These are phyloP conservation scores for Cephus runcator DNA, from an alignment of 2,888 invertebrate genomes.

Conservation along the genomic window DNA sequence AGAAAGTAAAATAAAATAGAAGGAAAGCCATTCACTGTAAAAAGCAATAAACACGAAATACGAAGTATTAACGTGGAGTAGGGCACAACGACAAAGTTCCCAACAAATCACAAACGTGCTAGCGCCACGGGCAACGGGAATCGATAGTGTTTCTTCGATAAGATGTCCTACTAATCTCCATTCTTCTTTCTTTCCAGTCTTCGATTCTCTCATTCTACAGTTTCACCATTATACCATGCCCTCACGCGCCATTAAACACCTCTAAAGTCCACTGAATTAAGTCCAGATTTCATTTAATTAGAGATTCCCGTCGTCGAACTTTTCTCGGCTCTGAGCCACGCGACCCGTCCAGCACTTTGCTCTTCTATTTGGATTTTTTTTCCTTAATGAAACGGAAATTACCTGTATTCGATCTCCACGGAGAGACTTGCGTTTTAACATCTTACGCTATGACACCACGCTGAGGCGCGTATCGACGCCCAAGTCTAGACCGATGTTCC, in stretches of 20 bases:
- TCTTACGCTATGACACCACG: background rate
- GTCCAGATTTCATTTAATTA: constrained; percentile 57
- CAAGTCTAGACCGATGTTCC: background rate
- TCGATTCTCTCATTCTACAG: background rate
- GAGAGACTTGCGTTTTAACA: background rate
- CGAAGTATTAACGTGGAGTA: constrained; percentile 35
- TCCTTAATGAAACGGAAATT: constrained; percentile 52
- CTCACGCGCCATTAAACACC: constrained; percentile 21
- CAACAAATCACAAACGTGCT: constrained; percentile 15
- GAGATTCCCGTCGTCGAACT: constrained; percentile 17
- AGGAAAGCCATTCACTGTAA: background rate
- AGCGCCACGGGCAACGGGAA: constrained; percentile 1
- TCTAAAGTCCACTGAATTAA: constrained; percentile 39
- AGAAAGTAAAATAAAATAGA: background rate
- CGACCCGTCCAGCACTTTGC: constrained; percentile 45
- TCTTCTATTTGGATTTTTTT: constrained; percentile 31
- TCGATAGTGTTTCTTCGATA: constrained; percentile 20
- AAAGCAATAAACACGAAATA: constrained; percentile 30
- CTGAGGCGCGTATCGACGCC: background rate
- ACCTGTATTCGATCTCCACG: constrained; percentile 35
- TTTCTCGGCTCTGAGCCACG: constrained; percentile 19
- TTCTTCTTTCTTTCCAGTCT: background rate
- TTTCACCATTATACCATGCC: background rate
- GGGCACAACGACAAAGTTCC: background rate
- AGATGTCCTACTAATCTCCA: background rate